phyloP scores from a whole-genome alignment of 2,888 invertebrate species.

The Panorpa germanica region DNA sequence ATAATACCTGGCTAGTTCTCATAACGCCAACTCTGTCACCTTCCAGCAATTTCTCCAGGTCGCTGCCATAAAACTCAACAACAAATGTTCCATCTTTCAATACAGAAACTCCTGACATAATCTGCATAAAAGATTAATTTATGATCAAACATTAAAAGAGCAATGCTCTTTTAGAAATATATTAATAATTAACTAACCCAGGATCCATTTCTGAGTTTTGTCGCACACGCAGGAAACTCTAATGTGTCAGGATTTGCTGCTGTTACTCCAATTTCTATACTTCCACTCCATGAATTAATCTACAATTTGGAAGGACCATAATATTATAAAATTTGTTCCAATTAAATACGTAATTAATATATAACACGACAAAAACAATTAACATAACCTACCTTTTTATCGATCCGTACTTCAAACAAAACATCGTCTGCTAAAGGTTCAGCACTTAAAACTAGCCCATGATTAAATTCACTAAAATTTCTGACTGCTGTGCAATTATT shows the following conservation, averaged over 20 bases:
- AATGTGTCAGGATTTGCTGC: conserved; percentile 45
- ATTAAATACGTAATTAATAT: not conserved
- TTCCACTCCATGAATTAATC: conserved; percentile 67
- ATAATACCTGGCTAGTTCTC: conserved; percentile 49
- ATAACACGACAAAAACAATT: conserved; percentile 8
- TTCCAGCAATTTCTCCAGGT: conserved; percentile 65
- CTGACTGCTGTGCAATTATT: conserved; percentile 66
- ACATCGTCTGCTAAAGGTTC: conserved; percentile 64
- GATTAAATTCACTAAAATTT: conserved; percentile 66
- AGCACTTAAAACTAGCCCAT: conserved; percentile 70
- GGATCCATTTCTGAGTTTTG: conserved; percentile 58
- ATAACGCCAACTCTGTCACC: conserved; percentile 73
- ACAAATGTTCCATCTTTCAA: conserved; percentile 68
- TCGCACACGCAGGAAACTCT: conserved; percentile 55
- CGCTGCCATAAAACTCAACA: conserved; percentile 67
- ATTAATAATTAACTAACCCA: conserved; percentile 39
- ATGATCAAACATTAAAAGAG: conserved; percentile 4
- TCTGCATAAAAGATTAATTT: conserved; percentile 24
- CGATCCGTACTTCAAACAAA: conserved; percentile 71
- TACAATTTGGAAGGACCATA: conserved; percentile 18
- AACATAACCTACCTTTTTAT: conserved; percentile 52
- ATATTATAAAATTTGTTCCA: conserved; percentile 6
- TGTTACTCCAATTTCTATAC: conserved; percentile 57
- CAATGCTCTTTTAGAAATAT: not conserved
- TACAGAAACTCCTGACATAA: conserved; percentile 75